Percentiles rank a stretch among this genome's conserved stretches.
These are phyloP conservation scores for Hybos culiciformis DNA, from an alignment of 2,888 invertebrate species.

Conservation along the genomic window DNA sequence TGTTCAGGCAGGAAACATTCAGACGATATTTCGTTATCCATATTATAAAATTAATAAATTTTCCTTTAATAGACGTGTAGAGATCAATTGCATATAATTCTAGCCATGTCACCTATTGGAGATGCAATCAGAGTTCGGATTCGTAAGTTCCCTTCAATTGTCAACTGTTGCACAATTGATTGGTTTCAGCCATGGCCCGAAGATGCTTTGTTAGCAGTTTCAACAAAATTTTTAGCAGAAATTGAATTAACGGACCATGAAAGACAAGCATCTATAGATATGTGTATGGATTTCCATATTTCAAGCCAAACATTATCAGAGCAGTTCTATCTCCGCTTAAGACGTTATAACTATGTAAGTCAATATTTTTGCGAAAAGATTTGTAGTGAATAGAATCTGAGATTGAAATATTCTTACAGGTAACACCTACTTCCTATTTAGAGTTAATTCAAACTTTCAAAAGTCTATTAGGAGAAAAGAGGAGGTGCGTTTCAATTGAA, in stretches of 20 bases:
- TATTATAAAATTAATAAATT: no score
- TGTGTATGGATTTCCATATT: constrained; percentile 82
- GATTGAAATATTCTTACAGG: no score
- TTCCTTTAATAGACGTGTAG: constrained; percentile 66
- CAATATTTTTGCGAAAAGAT: no score
- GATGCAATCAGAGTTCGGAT: constrained; percentile 68
- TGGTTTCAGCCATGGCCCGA: constrained; percentile 96
- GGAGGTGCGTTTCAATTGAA: constrained; percentile 41
- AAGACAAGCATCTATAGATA: constrained; percentile 62
- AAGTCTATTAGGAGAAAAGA: constrained; percentile 55
- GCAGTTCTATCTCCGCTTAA: constrained; percentile 50
- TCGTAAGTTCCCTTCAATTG: constrained; percentile 81
- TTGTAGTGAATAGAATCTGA: no score
- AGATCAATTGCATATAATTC: constrained; percentile 78
- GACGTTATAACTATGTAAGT: constrained; percentile 76
- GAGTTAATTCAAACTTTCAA: constrained; percentile 87
- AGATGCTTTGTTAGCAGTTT: constrained; percentile 81
- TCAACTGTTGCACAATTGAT: constrained; percentile 91
- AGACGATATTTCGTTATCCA: no score
- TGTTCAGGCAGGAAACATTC: constrained; percentile 40
- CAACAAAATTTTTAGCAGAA: constrained; percentile 65
- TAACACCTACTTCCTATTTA: constrained; percentile 84
- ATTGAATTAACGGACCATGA: constrained; percentile 65
- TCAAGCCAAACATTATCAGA: constrained; percentile 60
- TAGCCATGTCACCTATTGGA: constrained; percentile 86